Conservation (phyloP, 2,888 invertebrate species). For the Drosophila nr. fundita region DNA sequence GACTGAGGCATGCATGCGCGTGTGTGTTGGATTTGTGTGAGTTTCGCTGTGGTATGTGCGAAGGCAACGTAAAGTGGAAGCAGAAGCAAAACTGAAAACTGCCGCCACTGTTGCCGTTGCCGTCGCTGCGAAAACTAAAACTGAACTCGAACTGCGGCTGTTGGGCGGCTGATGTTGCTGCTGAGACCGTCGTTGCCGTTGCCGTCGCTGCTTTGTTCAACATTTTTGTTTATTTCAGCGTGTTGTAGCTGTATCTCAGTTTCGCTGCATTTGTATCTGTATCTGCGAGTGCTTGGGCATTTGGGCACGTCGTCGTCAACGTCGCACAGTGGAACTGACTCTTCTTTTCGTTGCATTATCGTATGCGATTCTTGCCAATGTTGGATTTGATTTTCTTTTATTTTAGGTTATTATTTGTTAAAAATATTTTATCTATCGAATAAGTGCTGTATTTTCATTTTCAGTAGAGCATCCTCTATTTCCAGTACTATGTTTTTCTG, state of each 20-base stretch:
- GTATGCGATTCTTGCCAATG: background rate
- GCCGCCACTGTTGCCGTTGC: constrained; percentile 62
- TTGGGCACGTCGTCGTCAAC: constrained; percentile 63
- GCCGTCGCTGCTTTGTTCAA: constrained; percentile 69
- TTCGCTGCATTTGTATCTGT: constrained; percentile 51
- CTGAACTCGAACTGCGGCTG: constrained; percentile 70
- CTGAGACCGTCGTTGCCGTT: constrained; percentile 45
- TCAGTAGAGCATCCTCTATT: background rate
- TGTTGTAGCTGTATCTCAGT: constrained; percentile 54
- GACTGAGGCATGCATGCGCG: constrained; percentile 40
- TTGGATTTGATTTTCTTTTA: background rate
- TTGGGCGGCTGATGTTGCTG: constrained; percentile 52
- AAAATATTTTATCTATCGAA: background rate
- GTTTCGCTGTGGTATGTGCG: constrained; percentile 70
- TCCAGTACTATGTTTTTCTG: background rate
- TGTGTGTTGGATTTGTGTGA: constrained; percentile 37
- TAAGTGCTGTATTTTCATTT: background rate
- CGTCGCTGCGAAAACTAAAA: constrained; percentile 71
- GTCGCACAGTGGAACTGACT: constrained; percentile 12
- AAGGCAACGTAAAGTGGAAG: constrained; percentile 74
- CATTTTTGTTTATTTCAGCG: constrained; percentile 81
- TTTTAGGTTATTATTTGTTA: background rate
- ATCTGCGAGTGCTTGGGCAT: constrained; percentile 62
- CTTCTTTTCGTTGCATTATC: background rate
- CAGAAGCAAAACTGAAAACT: constrained; percentile 63